Evolutionary conservation across 1,140 invertebrate species (phyloP), one percentile per base, ranked within the genome.

Genomic region (Zaprionus nigranus): DNA sequence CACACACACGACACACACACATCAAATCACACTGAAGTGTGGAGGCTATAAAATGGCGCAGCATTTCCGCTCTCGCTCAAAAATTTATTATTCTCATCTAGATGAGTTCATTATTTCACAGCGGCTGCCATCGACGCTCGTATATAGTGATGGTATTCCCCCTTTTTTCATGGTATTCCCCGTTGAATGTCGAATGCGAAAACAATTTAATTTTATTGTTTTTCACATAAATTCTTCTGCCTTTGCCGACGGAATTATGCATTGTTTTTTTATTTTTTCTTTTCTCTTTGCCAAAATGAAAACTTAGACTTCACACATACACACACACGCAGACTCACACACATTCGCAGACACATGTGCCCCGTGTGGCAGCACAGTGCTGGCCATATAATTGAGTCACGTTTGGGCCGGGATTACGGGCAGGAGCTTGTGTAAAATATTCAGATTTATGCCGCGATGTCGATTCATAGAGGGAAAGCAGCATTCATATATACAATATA

Each of bases 121-220:
- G 78, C 81, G 75, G 84, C 79, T 88, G 80, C 81, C 60, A 73
- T 56, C 30, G 30, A 11, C 30, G 9, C 2, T 34, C 30, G 30
- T 34, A 9, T 11, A 34, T 34, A 34, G 30, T 78, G 66, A 60
- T 15, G 36, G 38, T 43, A 38, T 46, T 46, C 40, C 40, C 34
- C 57, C 30, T 34, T 34, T 34, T 34, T 51, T 78, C 59, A 54
- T 15, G 36, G 38, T 54, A 38, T 46, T 46, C 40, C 40, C 40
- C 57, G 67, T 80, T 76, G 70, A 81, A 60, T 86, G 80, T 75
- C 63, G 78, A 90, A 92, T 92, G 90, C 79, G 86, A 91, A 91
- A 91, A 92, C 91, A 90, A 92, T 92, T 91, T 91, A 92, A 91
- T 92, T 92, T 92, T 92, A 92, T 92, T 92, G 91, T 86, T 91